phyloP scores from a whole-genome alignment of 2,888 invertebrate genomes.

The Amaurobius ferox region DNA sequence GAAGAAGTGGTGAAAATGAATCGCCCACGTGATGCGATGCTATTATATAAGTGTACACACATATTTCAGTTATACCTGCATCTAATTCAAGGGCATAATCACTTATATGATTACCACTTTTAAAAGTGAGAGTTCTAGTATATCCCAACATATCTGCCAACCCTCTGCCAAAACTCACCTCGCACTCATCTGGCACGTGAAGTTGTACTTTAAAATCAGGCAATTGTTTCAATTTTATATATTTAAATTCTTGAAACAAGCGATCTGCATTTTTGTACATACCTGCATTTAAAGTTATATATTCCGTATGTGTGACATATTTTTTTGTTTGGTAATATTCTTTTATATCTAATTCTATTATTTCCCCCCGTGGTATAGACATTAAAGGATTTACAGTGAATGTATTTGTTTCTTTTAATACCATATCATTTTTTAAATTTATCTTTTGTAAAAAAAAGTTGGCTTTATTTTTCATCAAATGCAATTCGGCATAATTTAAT shows the following conservation, averaged over 20 bases:
- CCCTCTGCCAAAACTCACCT: not conserved
- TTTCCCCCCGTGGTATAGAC: not conserved
- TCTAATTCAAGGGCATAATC: conserved; percentile 29
- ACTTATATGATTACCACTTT: not conserved
- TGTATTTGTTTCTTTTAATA: not conserved
- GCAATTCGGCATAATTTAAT: not conserved
- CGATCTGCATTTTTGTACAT: conserved; percentile 20
- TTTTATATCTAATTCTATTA: not conserved
- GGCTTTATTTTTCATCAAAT: not conserved
- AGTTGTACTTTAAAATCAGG: conserved; percentile 12
- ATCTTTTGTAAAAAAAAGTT: not conserved
- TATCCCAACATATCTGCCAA: conserved; percentile 38
- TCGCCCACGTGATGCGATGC: conserved; percentile 36
- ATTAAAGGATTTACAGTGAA: not conserved
- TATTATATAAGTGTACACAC: conserved; percentile 28
- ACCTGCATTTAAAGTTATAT: not conserved
- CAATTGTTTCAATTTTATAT: not conserved
- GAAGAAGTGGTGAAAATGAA: conserved; percentile 16
- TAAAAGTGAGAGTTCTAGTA: not conserved
- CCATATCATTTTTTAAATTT: not conserved
- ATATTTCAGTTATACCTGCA: conserved; percentile 42
- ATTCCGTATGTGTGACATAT: not conserved
- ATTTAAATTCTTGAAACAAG: conserved; percentile 17
- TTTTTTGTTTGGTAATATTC: not conserved
- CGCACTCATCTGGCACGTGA: not conserved